Percentiles rank a stretch among this genome's conserved stretches.
These are phyloP conservation scores for Callinectes sapidus DNA, from an alignment of 2,888 invertebrate genomes.

Conservation along the genomic window DNA sequence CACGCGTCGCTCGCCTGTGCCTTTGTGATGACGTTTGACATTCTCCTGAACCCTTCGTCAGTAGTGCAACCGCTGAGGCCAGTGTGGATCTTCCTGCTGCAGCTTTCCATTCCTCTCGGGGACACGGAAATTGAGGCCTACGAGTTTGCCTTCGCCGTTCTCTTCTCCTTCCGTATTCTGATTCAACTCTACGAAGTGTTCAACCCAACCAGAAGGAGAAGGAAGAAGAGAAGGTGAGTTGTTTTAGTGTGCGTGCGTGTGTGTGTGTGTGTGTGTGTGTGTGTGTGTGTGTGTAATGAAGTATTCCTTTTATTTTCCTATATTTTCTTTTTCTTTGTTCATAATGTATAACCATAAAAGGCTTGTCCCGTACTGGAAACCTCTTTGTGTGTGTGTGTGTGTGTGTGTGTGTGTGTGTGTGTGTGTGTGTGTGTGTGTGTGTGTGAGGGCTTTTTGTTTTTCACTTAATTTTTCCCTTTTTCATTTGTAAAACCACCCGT, in stretches of 20 bases:
- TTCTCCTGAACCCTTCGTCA: conserved; percentile 38
- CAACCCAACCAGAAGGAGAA: not conserved
- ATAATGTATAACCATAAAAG: not conserved
- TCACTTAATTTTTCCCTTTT: too few relatives aligned
- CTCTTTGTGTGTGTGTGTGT: too few relatives aligned
- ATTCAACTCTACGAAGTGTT: conserved; percentile 54
- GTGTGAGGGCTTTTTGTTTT: too few relatives aligned
- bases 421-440: too few relatives aligned
- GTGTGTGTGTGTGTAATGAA: too few relatives aligned
- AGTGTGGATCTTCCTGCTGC: conserved; percentile 39
- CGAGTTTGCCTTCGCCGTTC: conserved; percentile 39
- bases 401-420: too few relatives aligned
- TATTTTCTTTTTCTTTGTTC: not conserved
- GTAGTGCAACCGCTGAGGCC: conserved; percentile 57
- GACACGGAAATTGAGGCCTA: conserved; percentile 44
- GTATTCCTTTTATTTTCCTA: not conserved
- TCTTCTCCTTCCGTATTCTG: conserved; percentile 45
- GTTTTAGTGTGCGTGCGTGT: conserved; percentile 24
- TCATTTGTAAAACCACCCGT: not conserved
- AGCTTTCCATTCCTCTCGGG: conserved; percentile 49
- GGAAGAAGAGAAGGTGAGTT: conserved; percentile 17
- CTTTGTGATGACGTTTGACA: conserved; percentile 58
- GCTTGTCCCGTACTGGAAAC: too few relatives aligned
- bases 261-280: conserved; percentile 23
- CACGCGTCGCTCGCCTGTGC: not conserved